These are phyloP conservation scores for Sus cebifrons DNA, from an alignment of 2,797 vertebrate genomes.

Conservation along the genomic window DNA sequence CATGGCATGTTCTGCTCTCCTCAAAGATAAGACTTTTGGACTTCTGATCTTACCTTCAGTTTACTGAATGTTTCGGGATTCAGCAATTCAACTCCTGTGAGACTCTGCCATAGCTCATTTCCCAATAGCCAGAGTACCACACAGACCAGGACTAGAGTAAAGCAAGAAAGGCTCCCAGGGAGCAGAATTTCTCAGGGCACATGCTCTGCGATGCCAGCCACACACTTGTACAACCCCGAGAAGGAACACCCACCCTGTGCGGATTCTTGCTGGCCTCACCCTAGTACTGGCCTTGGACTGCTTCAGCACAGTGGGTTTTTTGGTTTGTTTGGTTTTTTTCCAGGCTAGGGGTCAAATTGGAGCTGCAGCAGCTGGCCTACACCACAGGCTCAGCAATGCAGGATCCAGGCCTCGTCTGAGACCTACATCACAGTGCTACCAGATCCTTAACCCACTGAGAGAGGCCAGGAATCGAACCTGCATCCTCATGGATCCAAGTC, in stretches of 20 bases:
- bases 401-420: too few species aligned
- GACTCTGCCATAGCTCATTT: background rate
- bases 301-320: background rate
- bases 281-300: background rate
- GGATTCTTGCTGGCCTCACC: background rate
- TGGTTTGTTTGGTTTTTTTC: too few species aligned
- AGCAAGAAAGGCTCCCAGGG: background rate
- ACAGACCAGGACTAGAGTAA: background rate
- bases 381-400: too few species aligned
- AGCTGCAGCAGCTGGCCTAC: too few species aligned
- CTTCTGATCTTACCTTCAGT: background rate
- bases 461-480: too few species aligned
- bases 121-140: background rate
- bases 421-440: too few species aligned
- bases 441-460: too few species aligned
- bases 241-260: background rate
- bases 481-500: too few species aligned
- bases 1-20: background rate
- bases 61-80: background rate
- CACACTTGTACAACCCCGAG: background rate
- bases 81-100: background rate
- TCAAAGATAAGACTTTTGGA: background rate
- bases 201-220: background rate
- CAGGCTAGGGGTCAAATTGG: too few species aligned
- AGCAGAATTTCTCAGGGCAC: background rate